Percentiles rank a stretch among this genome's conserved stretches.
Conservation (phyloP, 2,113 vertebrate genomes). For the Aplodontia rufa region DNA sequence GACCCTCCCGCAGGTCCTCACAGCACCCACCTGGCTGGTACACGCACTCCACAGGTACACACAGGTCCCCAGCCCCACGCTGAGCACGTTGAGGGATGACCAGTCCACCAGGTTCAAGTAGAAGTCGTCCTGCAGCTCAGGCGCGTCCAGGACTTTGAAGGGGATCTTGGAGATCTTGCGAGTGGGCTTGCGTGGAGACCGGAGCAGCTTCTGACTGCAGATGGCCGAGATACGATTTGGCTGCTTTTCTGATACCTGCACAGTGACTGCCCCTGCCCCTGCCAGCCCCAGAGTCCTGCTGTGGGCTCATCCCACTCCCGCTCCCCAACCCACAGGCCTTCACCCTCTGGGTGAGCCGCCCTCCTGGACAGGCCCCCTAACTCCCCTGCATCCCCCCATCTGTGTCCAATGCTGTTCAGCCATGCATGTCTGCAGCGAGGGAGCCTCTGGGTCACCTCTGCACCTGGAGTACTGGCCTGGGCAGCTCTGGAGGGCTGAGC, state of each 20-base stretch:
- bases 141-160: constrained; percentile 97
- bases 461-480: no score
- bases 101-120: constrained; percentile 99
- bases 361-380: no score
- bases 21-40: constrained; percentile 92
- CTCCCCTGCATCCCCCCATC: background rate
- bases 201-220: constrained; percentile 93
- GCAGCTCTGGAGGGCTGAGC: no score
- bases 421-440: rapidly evolving
- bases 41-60: constrained; percentile 99
- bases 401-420: background rate
- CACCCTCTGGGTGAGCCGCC: no score
- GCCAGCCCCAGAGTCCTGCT: no score
- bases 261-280: rapidly evolving
- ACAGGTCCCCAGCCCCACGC: constrained; percentile 97
- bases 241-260: background rate
- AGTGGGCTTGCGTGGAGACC: constrained; percentile 96
- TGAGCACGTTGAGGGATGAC: constrained; percentile 98
- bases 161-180: constrained; percentile 99
- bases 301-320: no score
- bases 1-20: no score
- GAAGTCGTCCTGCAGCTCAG: constrained; percentile 98
- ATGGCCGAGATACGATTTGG: background rate
- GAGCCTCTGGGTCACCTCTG: background rate
- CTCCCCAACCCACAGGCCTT: no score